Percentiles rank a stretch among this genome's conserved stretches.
Conservation (phyloP, 92 coral and sea anemone genomes). For the Phenganax subtilis region DNA sequence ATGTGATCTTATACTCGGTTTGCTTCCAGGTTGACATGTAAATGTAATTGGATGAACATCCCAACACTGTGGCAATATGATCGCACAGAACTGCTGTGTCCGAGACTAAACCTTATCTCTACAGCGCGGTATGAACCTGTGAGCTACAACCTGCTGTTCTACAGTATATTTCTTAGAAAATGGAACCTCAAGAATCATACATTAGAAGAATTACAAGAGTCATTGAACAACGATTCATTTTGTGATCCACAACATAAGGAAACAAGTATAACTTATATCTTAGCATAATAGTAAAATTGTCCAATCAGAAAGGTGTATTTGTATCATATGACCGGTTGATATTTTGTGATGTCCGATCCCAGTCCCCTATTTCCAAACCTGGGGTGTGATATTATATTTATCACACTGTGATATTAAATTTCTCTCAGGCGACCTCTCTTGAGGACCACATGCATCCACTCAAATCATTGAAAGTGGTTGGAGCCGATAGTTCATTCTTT, state of each 20-base stretch:
- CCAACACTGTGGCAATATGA: background rate
- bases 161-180: background rate
- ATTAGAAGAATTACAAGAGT: background rate
- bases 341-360: no score
- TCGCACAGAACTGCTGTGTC: slow-evolving; percentile 3
- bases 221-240: slow-evolving; percentile 9
- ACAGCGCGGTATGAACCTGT: background rate
- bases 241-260: slow-evolving; percentile 14
- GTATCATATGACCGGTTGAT: background rate
- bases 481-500: no score
- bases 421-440: no score
- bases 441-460: no score
- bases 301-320: background rate
- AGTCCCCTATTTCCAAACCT: no score
- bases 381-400: no score
- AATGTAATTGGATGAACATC: slow-evolving; percentile 10
- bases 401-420: no score
- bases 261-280: background rate
- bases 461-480: no score
- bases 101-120: background rate
- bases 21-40: background rate
- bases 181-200: background rate
- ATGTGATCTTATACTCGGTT: background rate
- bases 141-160: background rate
- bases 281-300: background rate